Evolutionary conservation across 2,888 invertebrate species (phyloP).

Genomic region (Serrognathus titanus): DNA sequence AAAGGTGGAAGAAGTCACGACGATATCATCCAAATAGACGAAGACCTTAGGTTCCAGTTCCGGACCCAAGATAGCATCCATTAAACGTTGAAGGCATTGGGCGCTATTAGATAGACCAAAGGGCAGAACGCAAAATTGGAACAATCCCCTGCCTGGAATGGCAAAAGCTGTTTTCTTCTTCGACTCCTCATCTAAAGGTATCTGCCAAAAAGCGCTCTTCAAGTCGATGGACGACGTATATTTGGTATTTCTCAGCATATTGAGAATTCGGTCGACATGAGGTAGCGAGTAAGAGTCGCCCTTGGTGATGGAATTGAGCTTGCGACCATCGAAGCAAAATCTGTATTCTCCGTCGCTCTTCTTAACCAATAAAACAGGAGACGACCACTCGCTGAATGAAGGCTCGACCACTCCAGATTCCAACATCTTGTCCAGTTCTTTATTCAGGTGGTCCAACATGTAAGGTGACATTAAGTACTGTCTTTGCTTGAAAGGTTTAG

Average conservation of each 20-base stretch:
- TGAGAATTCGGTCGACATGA: slow-evolving; percentile 25
- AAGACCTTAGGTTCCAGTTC: slow-evolving; percentile 10
- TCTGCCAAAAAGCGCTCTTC: slow-evolving; percentile 29
- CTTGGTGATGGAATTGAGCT: slow-evolving; percentile 28
- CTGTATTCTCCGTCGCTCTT: slow-evolving; percentile 25
- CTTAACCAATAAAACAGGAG: slow-evolving; percentile 24
- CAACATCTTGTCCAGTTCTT: slow-evolving; percentile 19
- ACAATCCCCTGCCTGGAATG: slow-evolving; percentile 29
- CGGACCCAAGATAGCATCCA: slow-evolving; percentile 17
- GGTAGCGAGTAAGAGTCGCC: slow-evolving; percentile 30
- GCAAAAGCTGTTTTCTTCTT: slow-evolving; percentile 34
- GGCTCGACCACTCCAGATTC: slow-evolving; percentile 5
- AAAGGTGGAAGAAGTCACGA: slow-evolving; percentile 21
- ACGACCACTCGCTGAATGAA: slow-evolving; percentile 18
- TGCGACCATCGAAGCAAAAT: slow-evolving; percentile 30
- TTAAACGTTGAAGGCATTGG: slow-evolving; percentile 23
- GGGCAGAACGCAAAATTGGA: slow-evolving; percentile 26
- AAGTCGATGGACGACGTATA: slow-evolving; percentile 28
- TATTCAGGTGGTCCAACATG: slow-evolving; percentile 12
- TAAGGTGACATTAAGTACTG: slow-evolving; percentile 22
- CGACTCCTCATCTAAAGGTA: slow-evolving; percentile 20
- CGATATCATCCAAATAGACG: slow-evolving; percentile 30
- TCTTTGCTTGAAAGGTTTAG: slow-evolving; percentile 20
- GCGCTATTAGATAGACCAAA: too few species aligned
- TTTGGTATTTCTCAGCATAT: slow-evolving; percentile 22